Evolutionary conservation across 2,797 vertebrate species (phyloP).

Genomic region (Gymnopithys bicolor): DNA sequence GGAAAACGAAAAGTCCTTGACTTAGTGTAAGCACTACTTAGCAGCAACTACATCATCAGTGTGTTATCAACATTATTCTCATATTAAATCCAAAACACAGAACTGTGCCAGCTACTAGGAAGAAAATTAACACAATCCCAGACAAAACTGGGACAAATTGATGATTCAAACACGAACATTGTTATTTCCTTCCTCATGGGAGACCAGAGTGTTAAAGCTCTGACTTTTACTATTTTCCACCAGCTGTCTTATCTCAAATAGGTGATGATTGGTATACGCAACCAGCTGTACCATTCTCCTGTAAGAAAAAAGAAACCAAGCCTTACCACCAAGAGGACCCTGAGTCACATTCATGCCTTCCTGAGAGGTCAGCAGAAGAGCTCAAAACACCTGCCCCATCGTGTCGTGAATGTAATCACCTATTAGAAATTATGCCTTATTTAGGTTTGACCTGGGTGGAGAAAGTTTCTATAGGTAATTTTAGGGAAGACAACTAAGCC

Average conservation of each 20-base stretch:
- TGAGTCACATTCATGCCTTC: neutral
- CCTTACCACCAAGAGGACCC: neutral
- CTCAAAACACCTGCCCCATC: neutral
- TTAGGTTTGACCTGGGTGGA: neutral
- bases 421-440: neutral
- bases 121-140: neutral
- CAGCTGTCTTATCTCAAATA: slow-evolving; percentile 11
- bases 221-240: neutral
- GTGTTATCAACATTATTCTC: neutral
- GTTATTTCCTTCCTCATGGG: neutral
- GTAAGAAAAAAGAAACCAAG: neutral
- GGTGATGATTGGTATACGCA: neutral
- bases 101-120: neutral
- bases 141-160: neutral
- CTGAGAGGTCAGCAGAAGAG: neutral
- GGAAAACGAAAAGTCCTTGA: neutral
- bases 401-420: accelerated
- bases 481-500: neutral
- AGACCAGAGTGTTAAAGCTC: neutral
- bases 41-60: neutral
- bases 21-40: neutral
- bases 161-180: neutral
- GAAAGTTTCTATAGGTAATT: neutral
- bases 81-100: neutral
- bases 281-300: neutral